Evolutionary conservation across 2,888 invertebrate genomes (phyloP).

Genomic region (Lithophane leautieri): DNA sequence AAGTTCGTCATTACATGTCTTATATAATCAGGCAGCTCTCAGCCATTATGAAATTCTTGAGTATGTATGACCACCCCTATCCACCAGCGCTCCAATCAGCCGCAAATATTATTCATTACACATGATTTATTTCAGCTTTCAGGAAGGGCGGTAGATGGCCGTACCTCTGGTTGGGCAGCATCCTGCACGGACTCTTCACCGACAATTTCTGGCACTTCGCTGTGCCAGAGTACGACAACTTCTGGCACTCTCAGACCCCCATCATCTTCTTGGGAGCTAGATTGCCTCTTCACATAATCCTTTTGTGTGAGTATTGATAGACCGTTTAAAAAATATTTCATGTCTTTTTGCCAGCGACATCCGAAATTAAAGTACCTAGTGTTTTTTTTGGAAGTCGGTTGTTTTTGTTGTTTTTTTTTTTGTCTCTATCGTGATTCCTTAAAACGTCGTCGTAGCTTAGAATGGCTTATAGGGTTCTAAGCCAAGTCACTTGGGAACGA

Average conservation of each 20-base stretch:
- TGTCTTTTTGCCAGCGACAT: neutral
- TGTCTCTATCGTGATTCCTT: neutral
- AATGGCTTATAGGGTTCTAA: too few relatives aligned
- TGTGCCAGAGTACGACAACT: constrained; percentile 94
- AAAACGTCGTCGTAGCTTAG: too few relatives aligned
- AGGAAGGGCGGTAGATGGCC: constrained; percentile 93
- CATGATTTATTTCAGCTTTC: constrained; percentile 83
- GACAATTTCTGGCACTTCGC: constrained; percentile 93
- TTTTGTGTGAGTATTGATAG: constrained; percentile 92
- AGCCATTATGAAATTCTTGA: neutral
- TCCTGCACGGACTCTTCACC: constrained; percentile 93
- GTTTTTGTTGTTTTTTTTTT: neutral
- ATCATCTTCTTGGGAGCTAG: constrained; percentile 93
- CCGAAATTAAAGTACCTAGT: neutral
- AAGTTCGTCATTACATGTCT: too few relatives aligned
- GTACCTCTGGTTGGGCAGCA: constrained; percentile 93
- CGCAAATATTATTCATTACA: neutral
- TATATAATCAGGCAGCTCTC: neutral
- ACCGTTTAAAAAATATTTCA: neutral
- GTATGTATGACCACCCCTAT: neutral
- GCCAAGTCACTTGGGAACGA: neutral
- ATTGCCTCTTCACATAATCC: constrained; percentile 93
- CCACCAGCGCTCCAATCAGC: neutral
- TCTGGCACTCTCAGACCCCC: constrained; percentile 95
- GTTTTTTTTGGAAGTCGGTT: neutral